Evolutionary conservation across 2,888 invertebrate species (phyloP).

Genomic region (Ptilodon capucinus): DNA sequence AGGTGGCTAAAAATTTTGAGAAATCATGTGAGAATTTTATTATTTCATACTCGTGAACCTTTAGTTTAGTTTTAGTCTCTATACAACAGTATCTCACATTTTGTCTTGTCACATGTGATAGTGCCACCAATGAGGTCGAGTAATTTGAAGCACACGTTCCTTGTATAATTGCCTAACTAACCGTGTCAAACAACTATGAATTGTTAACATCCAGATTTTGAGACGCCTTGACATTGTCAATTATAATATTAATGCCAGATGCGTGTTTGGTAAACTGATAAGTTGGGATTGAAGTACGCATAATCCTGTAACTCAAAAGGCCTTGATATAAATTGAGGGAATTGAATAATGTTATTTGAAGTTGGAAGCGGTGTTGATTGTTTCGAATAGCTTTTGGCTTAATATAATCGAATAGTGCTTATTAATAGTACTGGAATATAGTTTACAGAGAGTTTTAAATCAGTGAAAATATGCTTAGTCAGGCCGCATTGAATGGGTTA

Average conservation of each 20-base stretch:
- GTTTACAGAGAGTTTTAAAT: too few relatives aligned
- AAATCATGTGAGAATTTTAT: too few relatives aligned
- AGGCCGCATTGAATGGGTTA: too few relatives aligned
- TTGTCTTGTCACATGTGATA: too few relatives aligned
- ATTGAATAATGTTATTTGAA: neutral
- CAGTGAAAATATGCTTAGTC: too few relatives aligned
- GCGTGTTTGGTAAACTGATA: conserved; percentile 28
- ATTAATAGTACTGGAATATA: too few relatives aligned
- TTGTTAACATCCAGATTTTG: conserved; percentile 31
- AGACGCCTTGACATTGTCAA: conserved; percentile 37
- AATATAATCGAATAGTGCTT: too few relatives aligned
- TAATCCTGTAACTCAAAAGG: neutral
- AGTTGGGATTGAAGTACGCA: conserved; percentile 16
- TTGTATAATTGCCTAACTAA: conserved; percentile 15
- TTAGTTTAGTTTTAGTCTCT: too few relatives aligned
- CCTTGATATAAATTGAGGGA: conserved; percentile 7
- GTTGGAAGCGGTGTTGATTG: neutral
- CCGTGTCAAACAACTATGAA: conserved; percentile 28
- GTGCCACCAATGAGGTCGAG: neutral
- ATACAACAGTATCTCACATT: too few relatives aligned
- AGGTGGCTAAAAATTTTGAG: too few relatives aligned
- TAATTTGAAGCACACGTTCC: conserved; percentile 11
- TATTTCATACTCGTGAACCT: too few relatives aligned
- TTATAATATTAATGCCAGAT: conserved; percentile 32
- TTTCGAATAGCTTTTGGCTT: neutral